Base-by-base conservation (phyloP, 2,888 invertebrate species). In the Melinaea marsaeus region DNA sequence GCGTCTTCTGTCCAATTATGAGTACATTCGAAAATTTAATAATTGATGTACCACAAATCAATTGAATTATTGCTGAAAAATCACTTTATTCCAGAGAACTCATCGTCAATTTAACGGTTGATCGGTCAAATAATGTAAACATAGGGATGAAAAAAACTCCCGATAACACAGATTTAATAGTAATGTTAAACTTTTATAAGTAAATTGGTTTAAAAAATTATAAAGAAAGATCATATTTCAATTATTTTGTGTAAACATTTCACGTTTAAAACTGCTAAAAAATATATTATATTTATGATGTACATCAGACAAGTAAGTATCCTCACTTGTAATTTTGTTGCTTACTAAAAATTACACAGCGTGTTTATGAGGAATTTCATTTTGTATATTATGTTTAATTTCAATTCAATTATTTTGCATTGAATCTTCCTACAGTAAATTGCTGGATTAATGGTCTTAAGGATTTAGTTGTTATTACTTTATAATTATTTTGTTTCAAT, bases 1-100 rank as follows among this genome's bases (percentile, higher is more conserved):
- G 58, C 54, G 54, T 62, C 62, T 42, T 47, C 32, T 34, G 54
- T 61, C 55, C 62, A 66, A 66, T 66, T 63, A 61, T 58, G 58
- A 46, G 47, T 46, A 51, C 57, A 62, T 51, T 58, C 58, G 60
- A 33, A 62, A 55, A 62, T 66, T 68, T 60, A 66, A 68, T 62
- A 57, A 65, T 63, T 68, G 61, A 47, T 57, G 60, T 56, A 35
- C 66, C 68, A 60, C 66, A 66, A 65, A 64, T 68, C 46, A 64
- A 68, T 66, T 61, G 64, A 65, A 55, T 67, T 67, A 67, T 65
- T 61, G 58, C 67, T 67, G 66, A 64, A 63, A 68, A 68, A 68
- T 68, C 68, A 68, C 66, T 68, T 51, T 66, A 68, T 58, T 60
- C n/a, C 60, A 56, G 66, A 64, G 61, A 56, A 62, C 62, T 64